phyloP scores from a whole-genome alignment of 2,113 vertebrate species.

The Hemicordylus capensis region DNA sequence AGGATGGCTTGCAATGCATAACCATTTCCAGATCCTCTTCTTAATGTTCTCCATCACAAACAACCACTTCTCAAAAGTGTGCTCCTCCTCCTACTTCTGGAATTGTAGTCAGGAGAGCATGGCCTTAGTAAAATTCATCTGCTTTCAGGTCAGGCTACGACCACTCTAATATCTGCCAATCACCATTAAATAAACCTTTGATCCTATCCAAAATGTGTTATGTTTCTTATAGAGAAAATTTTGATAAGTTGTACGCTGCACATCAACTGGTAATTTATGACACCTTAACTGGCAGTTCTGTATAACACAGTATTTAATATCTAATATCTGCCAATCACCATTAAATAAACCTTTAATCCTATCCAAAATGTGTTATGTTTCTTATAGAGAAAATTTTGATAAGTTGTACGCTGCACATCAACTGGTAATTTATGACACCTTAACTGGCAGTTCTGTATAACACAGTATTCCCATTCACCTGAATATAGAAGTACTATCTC shows the following conservation, averaged over 20 bases:
- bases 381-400: neutral
- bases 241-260: neutral
- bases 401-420: neutral
- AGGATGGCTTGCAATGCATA: no score
- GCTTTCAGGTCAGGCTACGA: neutral
- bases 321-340: neutral
- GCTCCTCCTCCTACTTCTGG: no score
- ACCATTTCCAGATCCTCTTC: no score
- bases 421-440: slow-evolving; percentile 1
- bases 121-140: fast-evolving
- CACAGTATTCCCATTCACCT: neutral
- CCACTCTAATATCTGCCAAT: neutral
- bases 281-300: slow-evolving; percentile 2
- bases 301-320: neutral
- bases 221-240: neutral
- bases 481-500: neutral
- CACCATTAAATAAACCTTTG: neutral
- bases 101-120: no score
- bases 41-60: no score
- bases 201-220: neutral
- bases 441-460: slow-evolving; percentile 9
- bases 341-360: neutral
- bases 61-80: no score
- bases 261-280: neutral
- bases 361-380: neutral